Percentiles rank a stretch among this genome's conserved stretches.
These are phyloP conservation scores for Xylophagus ater DNA, from an alignment of 2,888 invertebrate species.

Conservation along the genomic window DNA sequence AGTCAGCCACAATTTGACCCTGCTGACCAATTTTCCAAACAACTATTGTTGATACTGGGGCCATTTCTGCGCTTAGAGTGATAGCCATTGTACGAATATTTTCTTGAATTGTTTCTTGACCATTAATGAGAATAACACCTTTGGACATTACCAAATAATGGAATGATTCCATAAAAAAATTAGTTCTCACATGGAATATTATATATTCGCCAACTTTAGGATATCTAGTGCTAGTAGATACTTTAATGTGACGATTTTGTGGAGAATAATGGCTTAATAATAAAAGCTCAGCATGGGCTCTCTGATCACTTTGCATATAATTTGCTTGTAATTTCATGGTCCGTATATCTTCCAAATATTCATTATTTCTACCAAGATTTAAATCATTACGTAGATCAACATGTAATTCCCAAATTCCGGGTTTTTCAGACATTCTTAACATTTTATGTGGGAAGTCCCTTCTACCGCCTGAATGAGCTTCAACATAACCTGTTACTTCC, in stretches of 20 bases:
- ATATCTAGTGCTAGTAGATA: constrained; percentile 70
- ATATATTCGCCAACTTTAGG: constrained; percentile 89
- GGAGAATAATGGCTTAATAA: constrained; percentile 72
- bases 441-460: constrained; percentile 49
- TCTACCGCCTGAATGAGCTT: constrained; percentile 51
- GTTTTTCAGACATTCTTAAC: constrained; percentile 53
- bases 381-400: constrained; percentile 58
- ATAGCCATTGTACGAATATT: constrained; percentile 69
- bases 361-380: constrained; percentile 47
- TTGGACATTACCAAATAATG: constrained; percentile 88
- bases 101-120: constrained; percentile 73
- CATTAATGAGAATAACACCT: constrained; percentile 75
- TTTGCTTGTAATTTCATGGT: constrained; percentile 57
- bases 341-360: constrained; percentile 53
- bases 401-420: constrained; percentile 73
- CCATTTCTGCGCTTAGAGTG: constrained; percentile 77
- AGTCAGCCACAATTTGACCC: constrained; percentile 82
- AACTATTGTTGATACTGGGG: constrained; percentile 81
- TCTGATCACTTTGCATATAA: constrained; percentile 52
- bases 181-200: constrained; percentile 85
- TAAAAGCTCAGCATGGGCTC: constrained; percentile 55
- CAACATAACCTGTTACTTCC: constrained; percentile 53
- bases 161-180: constrained; percentile 79
- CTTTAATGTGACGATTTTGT: constrained; percentile 69
- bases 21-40: constrained; percentile 76